A percentile compares a stretch with the other conserved stretches of the same genome.
phyloP scores from a whole-genome alignment of 2,888 invertebrate species.

The Calameuta pallipes region DNA sequence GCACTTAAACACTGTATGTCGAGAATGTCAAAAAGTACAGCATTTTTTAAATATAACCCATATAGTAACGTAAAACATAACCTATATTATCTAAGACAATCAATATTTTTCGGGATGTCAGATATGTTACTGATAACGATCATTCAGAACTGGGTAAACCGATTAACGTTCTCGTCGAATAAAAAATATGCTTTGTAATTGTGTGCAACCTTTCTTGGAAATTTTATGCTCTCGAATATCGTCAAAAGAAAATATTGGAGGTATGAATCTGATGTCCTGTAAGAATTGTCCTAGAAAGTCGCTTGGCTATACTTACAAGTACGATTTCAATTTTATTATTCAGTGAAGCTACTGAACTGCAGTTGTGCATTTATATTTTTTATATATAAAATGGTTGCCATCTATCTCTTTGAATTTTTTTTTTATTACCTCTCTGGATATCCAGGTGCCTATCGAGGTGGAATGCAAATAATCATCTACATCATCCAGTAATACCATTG shows the following conservation, averaged over 20 bases:
- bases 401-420: neutral
- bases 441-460: neutral
- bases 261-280: neutral
- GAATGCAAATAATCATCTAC: neutral
- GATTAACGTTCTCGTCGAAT: neutral
- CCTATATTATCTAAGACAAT: neutral
- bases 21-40: no score
- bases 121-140: neutral
- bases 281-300: neutral
- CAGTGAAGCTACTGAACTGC: neutral
- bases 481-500: neutral
- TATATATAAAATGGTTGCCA: neutral
- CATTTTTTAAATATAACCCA: no score
- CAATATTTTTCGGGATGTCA: neutral
- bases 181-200: neutral
- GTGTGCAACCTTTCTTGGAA: neutral
- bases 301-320: neutral
- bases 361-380: neutral
- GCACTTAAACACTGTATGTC: no score
- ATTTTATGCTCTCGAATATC: neutral
- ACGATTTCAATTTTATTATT: neutral
- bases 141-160: neutral
- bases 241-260: neutral
- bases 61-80: no score
- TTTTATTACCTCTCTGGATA: neutral